These are phyloP conservation scores for Sorex maritimensis DNA, from an alignment of 2,797 vertebrate genomes.

Conservation along the genomic window DNA sequence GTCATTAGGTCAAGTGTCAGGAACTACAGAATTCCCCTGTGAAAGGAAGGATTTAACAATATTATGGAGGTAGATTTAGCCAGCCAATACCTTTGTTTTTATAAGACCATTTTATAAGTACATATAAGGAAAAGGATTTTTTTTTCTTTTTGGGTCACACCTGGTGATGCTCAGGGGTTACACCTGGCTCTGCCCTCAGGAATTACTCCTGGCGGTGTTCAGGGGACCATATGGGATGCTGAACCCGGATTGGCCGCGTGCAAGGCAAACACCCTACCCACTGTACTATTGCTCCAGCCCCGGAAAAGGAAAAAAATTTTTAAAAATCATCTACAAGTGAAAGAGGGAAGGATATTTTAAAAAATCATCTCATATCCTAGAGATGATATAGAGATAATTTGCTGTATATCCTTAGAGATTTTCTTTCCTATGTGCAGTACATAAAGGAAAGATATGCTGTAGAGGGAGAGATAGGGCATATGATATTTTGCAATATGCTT, in stretches of 20 bases:
- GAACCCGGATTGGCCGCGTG: too few species aligned
- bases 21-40: not conserved
- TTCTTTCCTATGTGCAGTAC: not conserved
- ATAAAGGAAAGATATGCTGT: not conserved
- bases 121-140: not conserved
- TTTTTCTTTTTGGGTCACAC: too few species aligned
- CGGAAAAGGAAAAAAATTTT: not conserved
- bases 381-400: constrained; percentile 2
- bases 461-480: not conserved
- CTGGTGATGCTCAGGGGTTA: too few species aligned
- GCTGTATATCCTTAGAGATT: not conserved
- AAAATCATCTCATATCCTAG: not conserved
- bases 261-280: too few species aligned
- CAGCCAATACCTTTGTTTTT: not conserved
- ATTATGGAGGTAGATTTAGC: not conserved
- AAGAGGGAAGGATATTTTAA: not conserved
- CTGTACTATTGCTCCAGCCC: too few species aligned
- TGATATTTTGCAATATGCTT: not conserved
- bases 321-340: not conserved
- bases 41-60: not conserved
- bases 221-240: too few species aligned
- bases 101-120: not conserved
- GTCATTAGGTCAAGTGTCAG: constrained; percentile 17
- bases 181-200: too few species aligned
- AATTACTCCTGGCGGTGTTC: too few species aligned